Evolutionary conservation across 2,888 invertebrate genomes (phyloP).

Genomic region (Chirona hameri): DNA sequence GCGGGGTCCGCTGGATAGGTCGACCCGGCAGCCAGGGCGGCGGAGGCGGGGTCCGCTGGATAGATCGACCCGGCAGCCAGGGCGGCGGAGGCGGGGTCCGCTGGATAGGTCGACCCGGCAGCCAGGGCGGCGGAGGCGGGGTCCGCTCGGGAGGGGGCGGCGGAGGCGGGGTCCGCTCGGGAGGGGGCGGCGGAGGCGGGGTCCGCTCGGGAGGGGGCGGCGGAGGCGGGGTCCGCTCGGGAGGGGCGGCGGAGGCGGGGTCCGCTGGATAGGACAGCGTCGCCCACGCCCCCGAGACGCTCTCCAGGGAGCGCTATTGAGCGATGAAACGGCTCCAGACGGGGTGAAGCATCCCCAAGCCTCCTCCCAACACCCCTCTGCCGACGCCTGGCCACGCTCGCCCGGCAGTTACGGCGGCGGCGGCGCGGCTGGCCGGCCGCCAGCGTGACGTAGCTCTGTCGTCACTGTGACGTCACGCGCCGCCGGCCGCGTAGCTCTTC

Average conservation of each 20-base stretch:
- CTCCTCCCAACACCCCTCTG: no score
- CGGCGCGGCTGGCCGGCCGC: background rate
- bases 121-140: background rate
- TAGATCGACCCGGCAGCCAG: background rate
- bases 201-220: no score
- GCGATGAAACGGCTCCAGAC: no score
- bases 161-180: background rate
- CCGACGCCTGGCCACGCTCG: background rate
- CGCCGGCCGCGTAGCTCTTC: constrained; percentile 8
- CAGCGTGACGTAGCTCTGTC: background rate
- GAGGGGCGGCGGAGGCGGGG: background rate
- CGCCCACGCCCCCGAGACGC: background rate
- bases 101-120: background rate
- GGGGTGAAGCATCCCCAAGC: no score
- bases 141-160: background rate
- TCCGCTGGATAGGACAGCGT: background rate
- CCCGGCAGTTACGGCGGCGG: background rate
- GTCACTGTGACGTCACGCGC: constrained; percentile 7
- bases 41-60: background rate
- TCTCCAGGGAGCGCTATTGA: background rate
- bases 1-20: background rate
- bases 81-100: background rate
- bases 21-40: background rate
- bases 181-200: background rate
- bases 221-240: no score